These are phyloP conservation scores for Caligus rogercresseyi DNA, from an alignment of 1,140 invertebrate species.

Conservation along the genomic window DNA sequence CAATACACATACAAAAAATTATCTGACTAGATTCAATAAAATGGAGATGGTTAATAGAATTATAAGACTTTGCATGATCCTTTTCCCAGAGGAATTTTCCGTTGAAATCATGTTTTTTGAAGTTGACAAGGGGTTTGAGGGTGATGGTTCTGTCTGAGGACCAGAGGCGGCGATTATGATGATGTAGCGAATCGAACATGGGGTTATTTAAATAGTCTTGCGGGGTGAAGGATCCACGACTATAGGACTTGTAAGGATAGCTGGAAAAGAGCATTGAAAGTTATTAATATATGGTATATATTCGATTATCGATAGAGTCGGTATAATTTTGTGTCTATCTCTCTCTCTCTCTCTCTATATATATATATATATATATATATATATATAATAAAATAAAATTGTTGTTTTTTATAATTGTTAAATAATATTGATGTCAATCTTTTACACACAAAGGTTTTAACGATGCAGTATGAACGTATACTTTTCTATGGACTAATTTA, in stretches of 20 bases:
- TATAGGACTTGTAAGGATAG: background rate
- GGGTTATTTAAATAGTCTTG: constrained; percentile 20
- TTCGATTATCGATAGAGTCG: too few species aligned
- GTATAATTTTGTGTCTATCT: too few species aligned
- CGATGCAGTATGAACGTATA: too few species aligned
- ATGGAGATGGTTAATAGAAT: background rate
- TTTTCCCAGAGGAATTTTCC: background rate
- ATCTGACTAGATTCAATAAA: background rate
- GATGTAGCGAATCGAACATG: constrained; percentile 16
- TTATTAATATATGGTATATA: too few species aligned
- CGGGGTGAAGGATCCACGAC: constrained; percentile 1
- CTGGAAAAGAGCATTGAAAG: too few species aligned
- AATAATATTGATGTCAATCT: too few species aligned
- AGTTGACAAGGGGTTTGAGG: constrained; percentile 7
- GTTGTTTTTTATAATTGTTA: too few species aligned
- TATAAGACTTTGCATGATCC: background rate
- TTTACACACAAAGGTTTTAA: too few species aligned
- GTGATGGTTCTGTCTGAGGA: constrained; percentile 13
- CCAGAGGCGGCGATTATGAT: background rate
- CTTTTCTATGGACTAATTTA: too few species aligned
- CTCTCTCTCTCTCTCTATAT: too few species aligned
- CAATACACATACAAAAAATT: background rate
- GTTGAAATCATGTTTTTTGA: background rate
- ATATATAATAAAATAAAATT: too few species aligned
- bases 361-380: too few species aligned